These are phyloP conservation scores for Vespertilio murinus DNA, from an alignment of 2,797 vertebrate genomes.

Conservation along the genomic window DNA sequence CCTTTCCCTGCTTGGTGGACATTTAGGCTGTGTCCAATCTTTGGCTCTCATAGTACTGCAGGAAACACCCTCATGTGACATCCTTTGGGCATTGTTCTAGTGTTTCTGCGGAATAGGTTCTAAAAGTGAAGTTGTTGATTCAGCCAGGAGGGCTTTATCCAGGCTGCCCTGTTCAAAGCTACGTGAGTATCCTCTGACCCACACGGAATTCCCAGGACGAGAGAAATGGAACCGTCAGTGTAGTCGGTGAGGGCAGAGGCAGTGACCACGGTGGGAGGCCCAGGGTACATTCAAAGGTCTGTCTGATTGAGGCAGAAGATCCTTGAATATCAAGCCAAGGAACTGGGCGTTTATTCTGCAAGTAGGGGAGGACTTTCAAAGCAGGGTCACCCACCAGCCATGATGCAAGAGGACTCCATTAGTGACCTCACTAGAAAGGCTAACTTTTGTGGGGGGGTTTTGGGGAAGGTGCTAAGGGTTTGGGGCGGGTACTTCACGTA, in stretches of 20 bases:
- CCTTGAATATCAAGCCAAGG: neutral
- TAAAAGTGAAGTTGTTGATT: neutral
- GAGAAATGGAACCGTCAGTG: neutral
- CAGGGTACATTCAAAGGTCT: neutral
- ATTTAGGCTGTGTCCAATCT: neutral
- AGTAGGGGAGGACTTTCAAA: neutral
- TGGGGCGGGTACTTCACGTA: too few relatives aligned
- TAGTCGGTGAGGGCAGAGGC: neutral
- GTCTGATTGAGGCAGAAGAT: neutral
- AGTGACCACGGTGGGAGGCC: neutral
- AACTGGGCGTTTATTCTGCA: conserved; percentile 9
- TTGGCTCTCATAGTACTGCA: neutral
- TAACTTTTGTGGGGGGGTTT: neutral
- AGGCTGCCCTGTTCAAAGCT: neutral
- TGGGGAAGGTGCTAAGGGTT: neutral
- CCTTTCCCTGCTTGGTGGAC: neutral
- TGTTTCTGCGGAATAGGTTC: neutral
- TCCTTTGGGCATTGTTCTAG: neutral
- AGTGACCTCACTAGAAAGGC: neutral
- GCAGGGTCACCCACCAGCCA: neutral
- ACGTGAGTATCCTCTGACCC: neutral
- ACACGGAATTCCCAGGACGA: neutral
- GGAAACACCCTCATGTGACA: neutral
- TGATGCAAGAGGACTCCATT: neutral
- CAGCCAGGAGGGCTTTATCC: neutral